Conservation (phyloP, 53 echinoderm and acorn worm species). For the Crossaster papposus region DNA sequence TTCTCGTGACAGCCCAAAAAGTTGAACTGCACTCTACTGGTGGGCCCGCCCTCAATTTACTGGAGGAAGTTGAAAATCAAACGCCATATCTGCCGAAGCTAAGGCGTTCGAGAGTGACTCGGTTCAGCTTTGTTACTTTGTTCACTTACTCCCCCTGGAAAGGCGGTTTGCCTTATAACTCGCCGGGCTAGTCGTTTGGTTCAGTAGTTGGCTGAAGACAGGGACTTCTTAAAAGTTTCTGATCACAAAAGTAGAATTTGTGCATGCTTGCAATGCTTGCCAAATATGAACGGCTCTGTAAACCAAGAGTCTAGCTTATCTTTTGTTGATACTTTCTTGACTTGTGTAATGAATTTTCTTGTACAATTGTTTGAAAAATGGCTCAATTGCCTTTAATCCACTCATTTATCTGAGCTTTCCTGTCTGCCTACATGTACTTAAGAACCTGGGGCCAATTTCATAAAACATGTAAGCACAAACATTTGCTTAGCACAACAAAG, state of each 20-base stretch:
- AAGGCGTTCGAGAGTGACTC: slow-evolving; percentile 13
- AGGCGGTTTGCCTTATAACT: not conserved
- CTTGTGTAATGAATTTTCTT: no score
- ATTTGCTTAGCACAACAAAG: no score
- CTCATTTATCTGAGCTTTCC: no score
- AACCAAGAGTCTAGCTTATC: no score
- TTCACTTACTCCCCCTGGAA: slow-evolving; percentile 38
- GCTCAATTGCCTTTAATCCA: no score
- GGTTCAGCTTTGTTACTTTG: not conserved
- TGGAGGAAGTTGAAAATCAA: slow-evolving; percentile 53
- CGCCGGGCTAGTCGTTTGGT: not conserved
- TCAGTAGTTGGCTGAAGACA: not conserved
- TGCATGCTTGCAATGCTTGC: no score
- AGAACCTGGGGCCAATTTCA: no score
- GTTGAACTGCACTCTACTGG: slow-evolving; percentile 46
- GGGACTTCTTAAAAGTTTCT: slow-evolving; percentile 27
- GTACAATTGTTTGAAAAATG: no score
- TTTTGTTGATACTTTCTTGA: no score
- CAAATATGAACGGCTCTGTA: no score
- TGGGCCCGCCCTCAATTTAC: slow-evolving; percentile 58
- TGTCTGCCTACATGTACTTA: no score
- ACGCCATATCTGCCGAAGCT: slow-evolving; percentile 46
- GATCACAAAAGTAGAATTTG: not conserved
- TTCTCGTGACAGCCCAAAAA: not conserved
- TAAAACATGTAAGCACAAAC: no score